Percentiles rank a stretch among this genome's conserved stretches.
These are phyloP conservation scores for Lepidochrysops patricia DNA, from an alignment of 2,888 invertebrate species.

Conservation along the genomic window DNA sequence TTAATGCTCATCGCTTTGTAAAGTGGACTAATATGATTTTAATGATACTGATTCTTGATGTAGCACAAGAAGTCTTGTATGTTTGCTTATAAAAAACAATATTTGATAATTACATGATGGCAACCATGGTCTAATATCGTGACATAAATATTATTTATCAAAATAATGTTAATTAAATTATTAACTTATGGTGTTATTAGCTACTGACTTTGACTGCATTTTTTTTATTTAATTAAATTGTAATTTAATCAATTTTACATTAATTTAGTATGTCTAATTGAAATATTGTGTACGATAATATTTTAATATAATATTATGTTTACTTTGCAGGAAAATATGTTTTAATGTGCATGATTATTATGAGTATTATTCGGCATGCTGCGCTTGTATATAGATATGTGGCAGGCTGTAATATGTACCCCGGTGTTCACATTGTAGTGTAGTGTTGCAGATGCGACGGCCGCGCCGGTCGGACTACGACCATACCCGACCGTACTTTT, in stretches of 20 bases:
- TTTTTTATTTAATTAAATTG: background rate
- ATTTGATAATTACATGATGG: too few relatives aligned
- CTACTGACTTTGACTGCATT: background rate
- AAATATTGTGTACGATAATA: constrained; percentile 8
- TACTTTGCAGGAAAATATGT: constrained; percentile 24
- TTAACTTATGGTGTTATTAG: too few relatives aligned
- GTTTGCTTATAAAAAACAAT: too few relatives aligned
- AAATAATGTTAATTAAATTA: too few relatives aligned
- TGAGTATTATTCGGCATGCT: constrained; percentile 25
- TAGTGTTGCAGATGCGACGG: constrained; percentile 71
- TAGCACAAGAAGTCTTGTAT: too few relatives aligned
- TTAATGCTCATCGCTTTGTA: background rate
- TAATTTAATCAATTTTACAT: background rate
- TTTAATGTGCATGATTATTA: constrained; percentile 23
- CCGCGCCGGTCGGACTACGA: constrained; percentile 49
- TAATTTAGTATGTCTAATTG: background rate
- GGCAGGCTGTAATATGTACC: background rate
- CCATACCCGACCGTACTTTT: constrained; percentile 26
- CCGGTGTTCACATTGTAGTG: constrained; percentile 45
- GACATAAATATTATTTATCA: too few relatives aligned
- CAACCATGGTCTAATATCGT: too few relatives aligned
- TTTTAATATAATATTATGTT: constrained; percentile 17
- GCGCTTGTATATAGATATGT: background rate
- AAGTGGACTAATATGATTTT: background rate
- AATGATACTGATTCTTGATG: too few relatives aligned